Percentiles rank a stretch among this genome's conserved stretches.
Evolutionary conservation across 2,797 vertebrate species (phyloP).

Genomic region (Melanitta fusca): DNA sequence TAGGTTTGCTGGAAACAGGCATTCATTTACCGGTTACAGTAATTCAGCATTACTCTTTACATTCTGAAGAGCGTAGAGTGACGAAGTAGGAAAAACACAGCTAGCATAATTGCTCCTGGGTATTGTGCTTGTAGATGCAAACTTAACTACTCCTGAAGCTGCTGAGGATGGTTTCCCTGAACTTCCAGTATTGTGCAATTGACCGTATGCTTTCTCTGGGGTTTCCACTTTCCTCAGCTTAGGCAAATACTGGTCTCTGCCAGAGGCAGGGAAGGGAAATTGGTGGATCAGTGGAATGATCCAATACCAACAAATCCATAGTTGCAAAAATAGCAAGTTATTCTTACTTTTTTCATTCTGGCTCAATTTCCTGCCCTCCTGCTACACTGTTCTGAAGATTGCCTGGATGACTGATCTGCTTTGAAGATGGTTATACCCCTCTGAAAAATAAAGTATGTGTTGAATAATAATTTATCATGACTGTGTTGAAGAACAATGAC

Average conservation of each 20-base stretch:
- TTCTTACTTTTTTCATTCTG: conserved; percentile 54
- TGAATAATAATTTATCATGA: not conserved
- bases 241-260: not conserved
- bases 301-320: not conserved
- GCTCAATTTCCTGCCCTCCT: conserved; percentile 59
- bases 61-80: not conserved
- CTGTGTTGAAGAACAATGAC: not conserved
- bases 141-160: not conserved
- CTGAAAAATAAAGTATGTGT: not conserved
- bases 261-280: not conserved
- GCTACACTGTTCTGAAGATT: not conserved
- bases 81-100: not conserved
- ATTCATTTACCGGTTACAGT: conserved; percentile 14
- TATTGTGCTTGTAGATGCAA: conserved; percentile 1
- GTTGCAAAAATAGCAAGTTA: conserved; percentile 55
- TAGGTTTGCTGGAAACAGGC: not conserved
- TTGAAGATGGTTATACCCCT: conserved; percentile 23
- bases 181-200: not conserved
- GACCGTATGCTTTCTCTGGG: not conserved
- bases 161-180: conserved; percentile 10
- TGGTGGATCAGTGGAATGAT: conserved; percentile 42
- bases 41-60: conserved; percentile 13
- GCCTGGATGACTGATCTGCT: conserved; percentile 47
- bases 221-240: not conserved
- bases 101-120: conserved; percentile 43